Base-by-base conservation (phyloP, 2,888 invertebrate species). In the Cryptosula pallasiana region DNA sequence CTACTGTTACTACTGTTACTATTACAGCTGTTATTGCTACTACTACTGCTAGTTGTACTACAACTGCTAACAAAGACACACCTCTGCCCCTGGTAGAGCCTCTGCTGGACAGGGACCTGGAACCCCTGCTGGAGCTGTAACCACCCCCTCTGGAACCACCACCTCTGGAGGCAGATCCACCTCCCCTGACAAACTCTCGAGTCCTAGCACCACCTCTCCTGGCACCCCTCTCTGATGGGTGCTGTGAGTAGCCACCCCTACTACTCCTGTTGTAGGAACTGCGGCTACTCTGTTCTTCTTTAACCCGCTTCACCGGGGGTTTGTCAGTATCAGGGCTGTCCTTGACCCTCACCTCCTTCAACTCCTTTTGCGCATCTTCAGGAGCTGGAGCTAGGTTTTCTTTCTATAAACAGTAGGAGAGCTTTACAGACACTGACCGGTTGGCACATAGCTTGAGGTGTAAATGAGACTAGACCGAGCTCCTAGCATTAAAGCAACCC, bases 131-230 rank as follows among this genome's bases (percentile, higher is more conserved):
- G 16, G 13, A 5, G 63, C 20, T 9, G 27, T 78, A 69, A 73
- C 76, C 73, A 1, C 69, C 73, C 9, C 78, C 75, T 5, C 77
- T 73, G 1, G 76, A 73, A 20, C 75, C 75, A 13, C 78, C 75
- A 13, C 78, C 71, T 54, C 79, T 76, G 23, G 78, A 73, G 34
- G 58, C 34, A 20, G 80, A 75, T 23, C 83, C 80, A 54, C 83
- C 76, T 27, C 83, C 82, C 35, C 84, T 75, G 29, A 81, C 80
- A 76, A 81, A 81, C 73, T 81, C 82, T 23, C 80, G 25, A 63
- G 63, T 9, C 29, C 63, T 2, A 32, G 63, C 32, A 25, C 63
- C 63, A 32, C 63, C 63, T 32, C 63, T 63, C 32, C 63, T 27
- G 13, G 2, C 9, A 9, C 63, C 63, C n/a, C 63, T 27, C 29